Conservation (phyloP, 2,113 vertebrate genomes). For the Corythoichthys haematopterus region DNA sequence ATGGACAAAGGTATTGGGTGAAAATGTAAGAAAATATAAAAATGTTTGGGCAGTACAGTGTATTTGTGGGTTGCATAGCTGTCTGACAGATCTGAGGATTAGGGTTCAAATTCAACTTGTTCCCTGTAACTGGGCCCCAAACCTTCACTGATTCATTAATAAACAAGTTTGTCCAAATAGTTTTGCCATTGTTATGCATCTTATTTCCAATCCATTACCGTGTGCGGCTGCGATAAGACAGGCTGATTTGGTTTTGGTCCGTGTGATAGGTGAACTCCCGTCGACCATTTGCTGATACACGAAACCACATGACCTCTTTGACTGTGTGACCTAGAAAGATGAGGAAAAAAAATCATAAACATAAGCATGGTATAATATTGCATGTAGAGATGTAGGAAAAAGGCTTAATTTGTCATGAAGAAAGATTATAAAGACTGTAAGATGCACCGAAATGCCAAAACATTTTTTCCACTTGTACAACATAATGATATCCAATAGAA, state of each 20-base stretch:
- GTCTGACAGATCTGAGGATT: neutral
- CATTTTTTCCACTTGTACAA: neutral
- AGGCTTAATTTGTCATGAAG: neutral
- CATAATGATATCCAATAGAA: neutral
- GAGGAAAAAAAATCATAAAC: neutral
- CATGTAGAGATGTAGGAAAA: neutral
- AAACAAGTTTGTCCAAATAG: neutral
- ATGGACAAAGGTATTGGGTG: neutral
- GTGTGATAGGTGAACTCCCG: conserved; percentile 68
- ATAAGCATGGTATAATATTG: neutral
- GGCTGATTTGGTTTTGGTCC: conserved; percentile 61
- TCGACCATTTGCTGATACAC: conserved; percentile 61
- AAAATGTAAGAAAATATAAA: neutral
- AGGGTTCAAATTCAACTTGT: neutral
- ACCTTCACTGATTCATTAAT: neutral
- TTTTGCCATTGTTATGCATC: neutral
- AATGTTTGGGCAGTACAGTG: neutral
- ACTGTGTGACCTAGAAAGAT: conserved; percentile 58
- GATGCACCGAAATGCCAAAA: neutral
- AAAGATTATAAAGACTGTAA: neutral
- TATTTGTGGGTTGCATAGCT: neutral
- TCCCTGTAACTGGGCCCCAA: neutral
- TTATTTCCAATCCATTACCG: conserved; percentile 43
- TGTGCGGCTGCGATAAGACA: conserved; percentile 64
- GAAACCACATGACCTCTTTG: conserved; percentile 73